Evolutionary conservation across 2,797 vertebrate species (phyloP), one percentile per base, ranked within the genome.

Genomic region (Caiman crocodilus): DNA sequence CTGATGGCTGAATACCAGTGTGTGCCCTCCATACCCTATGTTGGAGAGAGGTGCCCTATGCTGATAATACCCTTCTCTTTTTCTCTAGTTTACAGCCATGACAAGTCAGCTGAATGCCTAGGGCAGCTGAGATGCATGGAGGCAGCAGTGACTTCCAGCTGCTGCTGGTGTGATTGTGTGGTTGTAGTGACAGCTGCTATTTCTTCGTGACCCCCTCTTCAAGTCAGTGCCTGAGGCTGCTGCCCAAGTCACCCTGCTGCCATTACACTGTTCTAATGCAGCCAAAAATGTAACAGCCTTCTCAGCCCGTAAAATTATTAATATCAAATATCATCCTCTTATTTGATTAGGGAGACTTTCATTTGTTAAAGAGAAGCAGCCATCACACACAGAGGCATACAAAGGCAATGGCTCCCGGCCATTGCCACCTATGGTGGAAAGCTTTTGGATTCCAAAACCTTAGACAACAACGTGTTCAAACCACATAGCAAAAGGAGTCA

Each of bases 351-450:
- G 75, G 4, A 6, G 65, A 76, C 71, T 93, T 85, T 61, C 57
- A 69, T 76, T 26, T 28, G 17, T 61, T 96, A 32, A 79, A 85
- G 56, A 75, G 90, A 56, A 65, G 57, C 79, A 71, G 59, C 5
- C 28, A 21, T 67, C 15, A 58, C 32, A 2, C 3, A 9, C 25
- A 61, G 0, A 0, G 3, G 69, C 82, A 7, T 23, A 6, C 26
- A 14, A 30, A 73, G n/a, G 26, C 28, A 35, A n/a, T 75, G 21
- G 82, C 55, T 79, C 76, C 50, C 64, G n/a, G 71, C 5, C 23
- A 0, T 17, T 56, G 80, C 60, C 56, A 82, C 79, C 14, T n/a
- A 25, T 8, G 21, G 12, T 77, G 73, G 5, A 67, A 42, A 14
- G 13, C 26, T 64, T 28, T 50, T 14, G 56, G 84, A 14, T 90